phyloP scores from a whole-genome alignment of 2,797 vertebrate species.

The Enteromius thamalakanensis region DNA sequence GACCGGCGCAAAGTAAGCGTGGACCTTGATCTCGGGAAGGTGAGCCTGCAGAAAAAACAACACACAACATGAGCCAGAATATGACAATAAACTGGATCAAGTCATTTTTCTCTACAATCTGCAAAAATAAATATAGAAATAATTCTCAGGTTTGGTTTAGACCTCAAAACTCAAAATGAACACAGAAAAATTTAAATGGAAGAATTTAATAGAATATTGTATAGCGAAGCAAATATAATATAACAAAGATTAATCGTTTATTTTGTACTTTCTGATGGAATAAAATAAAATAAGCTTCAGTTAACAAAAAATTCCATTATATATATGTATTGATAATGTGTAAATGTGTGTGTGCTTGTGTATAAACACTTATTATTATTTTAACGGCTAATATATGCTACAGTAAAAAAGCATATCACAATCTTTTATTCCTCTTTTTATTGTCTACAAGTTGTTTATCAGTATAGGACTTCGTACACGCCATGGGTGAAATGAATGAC shows the following conservation, averaged over 20 bases:
- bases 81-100: not conserved
- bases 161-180: not conserved
- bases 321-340: not conserved
- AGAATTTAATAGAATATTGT: not conserved
- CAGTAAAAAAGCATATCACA: not conserved
- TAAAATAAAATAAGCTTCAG: not conserved
- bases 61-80: not conserved
- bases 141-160: not conserved
- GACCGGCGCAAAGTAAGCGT: conserved; percentile 97
- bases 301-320: not conserved
- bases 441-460: not conserved
- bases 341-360: too few relatives aligned
- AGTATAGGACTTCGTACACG: not conserved
- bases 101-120: not conserved
- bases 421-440: not conserved
- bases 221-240: not conserved
- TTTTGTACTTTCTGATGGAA: not conserved
- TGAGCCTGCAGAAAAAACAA: conserved; percentile 86
- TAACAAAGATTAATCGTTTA: not conserved
- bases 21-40: conserved; percentile 98
- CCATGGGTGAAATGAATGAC: not conserved
- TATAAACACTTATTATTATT: not conserved
- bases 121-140: not conserved
- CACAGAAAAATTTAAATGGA: not conserved
- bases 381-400: not conserved